Evolutionary conservation across 2,888 invertebrate species (phyloP).

Genomic region (Agrochola circellaris): DNA sequence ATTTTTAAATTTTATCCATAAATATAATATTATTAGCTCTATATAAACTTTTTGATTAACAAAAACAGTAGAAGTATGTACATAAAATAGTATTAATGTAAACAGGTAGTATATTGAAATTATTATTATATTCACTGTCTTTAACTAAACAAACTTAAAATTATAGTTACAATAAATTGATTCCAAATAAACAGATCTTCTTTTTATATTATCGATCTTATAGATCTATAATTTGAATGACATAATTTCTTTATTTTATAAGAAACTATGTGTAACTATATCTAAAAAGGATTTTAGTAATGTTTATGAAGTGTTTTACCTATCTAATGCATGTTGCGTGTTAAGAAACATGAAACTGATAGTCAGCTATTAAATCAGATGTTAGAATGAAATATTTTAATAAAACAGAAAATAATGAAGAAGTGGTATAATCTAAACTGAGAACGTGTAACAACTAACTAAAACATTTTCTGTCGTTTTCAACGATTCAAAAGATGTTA

Average conservation of each 20-base stretch:
- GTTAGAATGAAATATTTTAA: neutral
- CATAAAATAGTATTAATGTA: no score
- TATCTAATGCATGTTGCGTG: neutral
- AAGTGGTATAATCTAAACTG: neutral
- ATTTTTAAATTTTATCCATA: neutral
- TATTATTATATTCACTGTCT: neutral
- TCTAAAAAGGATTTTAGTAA: slow-evolving; percentile 11
- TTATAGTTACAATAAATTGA: neutral
- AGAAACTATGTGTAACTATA: slow-evolving; percentile 11
- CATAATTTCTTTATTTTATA: neutral
- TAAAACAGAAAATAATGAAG: neutral
- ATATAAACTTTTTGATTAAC: neutral
- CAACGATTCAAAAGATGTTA: neutral
- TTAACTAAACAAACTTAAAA: neutral
- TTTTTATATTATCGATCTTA: neutral
- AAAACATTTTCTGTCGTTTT: neutral
- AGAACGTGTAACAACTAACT: no score
- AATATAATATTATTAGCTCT: neutral
- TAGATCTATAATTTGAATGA: neutral
- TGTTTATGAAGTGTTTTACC: slow-evolving; percentile 5
- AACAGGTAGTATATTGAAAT: neutral
- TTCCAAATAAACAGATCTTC: neutral
- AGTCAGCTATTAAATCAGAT: neutral
- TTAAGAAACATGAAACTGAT: neutral
- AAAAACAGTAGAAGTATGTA: neutral